Evolutionary conservation across 2,113 vertebrate genomes (phyloP).

Genomic region (Picathartes gymnocephalus): DNA sequence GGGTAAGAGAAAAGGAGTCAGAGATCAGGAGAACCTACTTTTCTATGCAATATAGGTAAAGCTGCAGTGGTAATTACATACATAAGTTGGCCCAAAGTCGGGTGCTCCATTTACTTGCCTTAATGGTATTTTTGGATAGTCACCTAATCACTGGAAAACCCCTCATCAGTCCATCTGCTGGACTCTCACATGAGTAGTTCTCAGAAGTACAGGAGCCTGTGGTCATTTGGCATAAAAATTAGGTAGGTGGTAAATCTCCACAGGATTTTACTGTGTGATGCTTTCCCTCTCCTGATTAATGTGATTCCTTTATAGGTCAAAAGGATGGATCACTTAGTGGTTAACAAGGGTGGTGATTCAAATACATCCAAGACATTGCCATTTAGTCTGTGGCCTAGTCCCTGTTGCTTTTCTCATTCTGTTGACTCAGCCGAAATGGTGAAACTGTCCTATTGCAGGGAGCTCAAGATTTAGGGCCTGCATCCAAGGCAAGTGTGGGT

Average conservation of each 20-base stretch:
- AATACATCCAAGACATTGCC: not conserved
- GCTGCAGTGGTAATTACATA: not conserved
- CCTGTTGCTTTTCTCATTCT: not conserved
- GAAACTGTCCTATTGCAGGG: not conserved
- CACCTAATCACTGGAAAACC: not conserved
- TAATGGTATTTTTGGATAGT: constrained; percentile 7
- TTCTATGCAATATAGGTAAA: not conserved
- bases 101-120: not conserved
- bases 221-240: not conserved
- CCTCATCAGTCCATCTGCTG: not conserved
- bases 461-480: not conserved
- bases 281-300: not conserved
- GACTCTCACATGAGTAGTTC: not conserved
- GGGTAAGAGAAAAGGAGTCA: not conserved
- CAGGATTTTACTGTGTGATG: not conserved
- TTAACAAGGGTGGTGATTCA: not conserved
- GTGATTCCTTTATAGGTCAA: not conserved
- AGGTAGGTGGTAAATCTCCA: not conserved
- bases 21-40: not conserved
- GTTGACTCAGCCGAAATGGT: not conserved
- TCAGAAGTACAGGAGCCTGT: not conserved
- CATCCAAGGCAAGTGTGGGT: not conserved
- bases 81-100: not conserved
- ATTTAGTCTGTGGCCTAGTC: not conserved
- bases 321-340: not conserved